Percentiles rank a stretch among this genome's conserved stretches.
Evolutionary conservation across 2,113 vertebrate genomes (phyloP).

Genomic region (Anolis sagrei): DNA sequence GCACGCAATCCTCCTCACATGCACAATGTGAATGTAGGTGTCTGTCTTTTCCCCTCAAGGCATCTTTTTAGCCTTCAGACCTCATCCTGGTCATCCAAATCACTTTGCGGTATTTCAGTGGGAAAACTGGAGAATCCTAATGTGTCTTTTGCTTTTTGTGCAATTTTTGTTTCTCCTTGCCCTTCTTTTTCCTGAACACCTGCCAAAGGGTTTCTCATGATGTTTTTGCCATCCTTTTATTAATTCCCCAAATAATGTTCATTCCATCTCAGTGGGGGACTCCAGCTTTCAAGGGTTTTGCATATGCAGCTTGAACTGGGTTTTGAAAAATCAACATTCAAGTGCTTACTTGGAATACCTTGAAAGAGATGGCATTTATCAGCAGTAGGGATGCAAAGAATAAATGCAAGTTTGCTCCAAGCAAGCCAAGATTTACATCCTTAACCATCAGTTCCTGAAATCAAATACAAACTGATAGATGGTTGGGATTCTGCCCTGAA

Average conservation of each 20-base stretch:
- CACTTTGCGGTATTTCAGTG: background rate
- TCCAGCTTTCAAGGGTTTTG: background rate
- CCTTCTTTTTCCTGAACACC: background rate
- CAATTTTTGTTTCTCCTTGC: background rate
- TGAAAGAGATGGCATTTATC: background rate
- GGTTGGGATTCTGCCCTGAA: background rate
- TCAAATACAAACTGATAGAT: background rate
- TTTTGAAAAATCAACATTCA: background rate
- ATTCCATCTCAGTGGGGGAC: background rate
- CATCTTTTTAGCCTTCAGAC: background rate
- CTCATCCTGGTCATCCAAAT: background rate
- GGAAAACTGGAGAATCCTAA: background rate
- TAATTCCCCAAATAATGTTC: background rate
- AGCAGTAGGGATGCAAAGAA: no score
- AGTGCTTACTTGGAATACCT: background rate
- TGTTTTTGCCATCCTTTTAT: background rate
- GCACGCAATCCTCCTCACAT: background rate
- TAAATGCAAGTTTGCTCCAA: no score
- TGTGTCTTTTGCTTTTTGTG: background rate
- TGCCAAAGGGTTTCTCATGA: background rate
- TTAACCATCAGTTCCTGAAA: background rate
- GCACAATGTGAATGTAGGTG: background rate
- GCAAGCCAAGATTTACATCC: no score
- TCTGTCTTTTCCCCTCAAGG: background rate
- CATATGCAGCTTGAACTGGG: background rate